A percentile compares a stretch with the other conserved stretches of the same genome.
These are phyloP conservation scores for Chiloscyllium plagiosum DNA, from an alignment of 2,113 vertebrate genomes.

Conservation along the genomic window DNA sequence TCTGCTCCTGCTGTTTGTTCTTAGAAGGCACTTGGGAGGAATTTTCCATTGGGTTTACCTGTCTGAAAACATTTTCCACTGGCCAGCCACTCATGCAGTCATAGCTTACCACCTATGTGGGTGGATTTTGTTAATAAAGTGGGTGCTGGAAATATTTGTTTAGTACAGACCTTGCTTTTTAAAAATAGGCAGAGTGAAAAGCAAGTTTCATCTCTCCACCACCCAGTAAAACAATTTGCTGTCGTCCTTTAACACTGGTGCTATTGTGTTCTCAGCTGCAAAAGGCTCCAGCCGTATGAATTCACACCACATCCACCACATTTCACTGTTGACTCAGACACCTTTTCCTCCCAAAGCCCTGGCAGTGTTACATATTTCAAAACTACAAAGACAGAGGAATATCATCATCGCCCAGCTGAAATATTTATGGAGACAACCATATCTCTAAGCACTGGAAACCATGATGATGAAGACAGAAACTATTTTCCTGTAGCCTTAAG, in stretches of 20 bases:
- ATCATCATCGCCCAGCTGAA: neutral
- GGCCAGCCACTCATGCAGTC: neutral
- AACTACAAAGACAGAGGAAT: neutral
- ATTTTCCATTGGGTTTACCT: neutral
- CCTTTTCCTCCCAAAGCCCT: neutral
- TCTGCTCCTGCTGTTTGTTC: neutral
- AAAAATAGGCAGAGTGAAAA: neutral
- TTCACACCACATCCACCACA: neutral
- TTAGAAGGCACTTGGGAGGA: neutral
- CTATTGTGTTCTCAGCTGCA: neutral
- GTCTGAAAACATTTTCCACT: neutral
- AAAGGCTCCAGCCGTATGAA: neutral
- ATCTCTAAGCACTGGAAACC: neutral
- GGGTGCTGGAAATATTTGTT: neutral
- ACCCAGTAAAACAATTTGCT: neutral
- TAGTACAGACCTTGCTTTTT: neutral
- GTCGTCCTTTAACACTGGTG: neutral
- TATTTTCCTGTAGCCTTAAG: neutral
- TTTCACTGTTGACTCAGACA: conserved; percentile 14
- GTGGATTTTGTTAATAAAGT: neutral
- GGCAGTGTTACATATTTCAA: conserved; percentile 8
- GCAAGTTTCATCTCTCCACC: neutral
- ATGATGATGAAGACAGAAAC: neutral
- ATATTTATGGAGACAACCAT: neutral
- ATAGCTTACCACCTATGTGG: neutral